Evolutionary conservation across 2,888 invertebrate genomes (phyloP), one percentile per base, ranked within the genome.

Genomic region (Epicampocera succincta): DNA sequence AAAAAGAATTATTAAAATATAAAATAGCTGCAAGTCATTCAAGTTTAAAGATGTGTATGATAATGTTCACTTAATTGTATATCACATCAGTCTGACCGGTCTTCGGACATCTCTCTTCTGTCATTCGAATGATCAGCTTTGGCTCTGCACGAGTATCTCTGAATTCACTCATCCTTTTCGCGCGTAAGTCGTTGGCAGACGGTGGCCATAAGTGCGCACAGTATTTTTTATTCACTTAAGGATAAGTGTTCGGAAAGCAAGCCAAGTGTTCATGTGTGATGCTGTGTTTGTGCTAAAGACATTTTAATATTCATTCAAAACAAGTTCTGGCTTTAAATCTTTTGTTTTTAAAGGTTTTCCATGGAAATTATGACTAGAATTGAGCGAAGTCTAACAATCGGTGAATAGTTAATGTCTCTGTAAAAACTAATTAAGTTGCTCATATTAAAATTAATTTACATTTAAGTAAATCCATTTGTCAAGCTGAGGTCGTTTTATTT

Each of bases 11-110:
- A 69, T 63, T 48, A 78, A 69, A 77, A 60, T 66, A 66, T 74
- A 69, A 74, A 71, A 82, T 82, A 82, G 82, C 82, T 82, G 82
- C 82, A 72, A 78, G 82, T 82, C 78, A 82, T 82, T 82, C 78
- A 61, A 69, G 78, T 75, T 82, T 75, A 71, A 78, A 78, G 74
- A 82, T 82, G 33, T 33, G 33, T 33, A 82, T 74, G 78, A 78
- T 78, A 78, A 71, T 75, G 78, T 66, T 82, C 82, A 71, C 78
- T 60, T 82, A 82, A 82, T 82, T 82, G 74, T 66, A 71, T 50
- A 66, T 11, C 63, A 74, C 69, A 58, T 60, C 78, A 66, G 52
- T 54, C 8, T 42, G 78, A 71, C 60, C 82, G 71, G 66, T 75
- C 71, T 58, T 13, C 46, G 17, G 17, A 12, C 29, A 15, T 15